Conservation (phyloP, 2,113 vertebrate genomes). For the Pimephales promelas region DNA sequence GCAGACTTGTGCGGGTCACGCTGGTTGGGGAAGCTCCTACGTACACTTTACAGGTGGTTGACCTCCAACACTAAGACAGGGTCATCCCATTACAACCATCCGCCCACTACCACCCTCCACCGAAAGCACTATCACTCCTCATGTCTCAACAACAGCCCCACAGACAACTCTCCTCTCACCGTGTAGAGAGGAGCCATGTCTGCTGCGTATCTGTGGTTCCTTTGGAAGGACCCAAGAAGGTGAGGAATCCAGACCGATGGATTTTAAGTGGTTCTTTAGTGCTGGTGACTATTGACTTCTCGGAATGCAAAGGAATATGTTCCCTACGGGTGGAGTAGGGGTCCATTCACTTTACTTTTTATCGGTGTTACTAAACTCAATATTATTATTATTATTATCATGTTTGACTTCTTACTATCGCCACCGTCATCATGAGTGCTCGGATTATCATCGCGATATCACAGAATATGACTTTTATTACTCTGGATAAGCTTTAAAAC, state of each 20-base stretch:
- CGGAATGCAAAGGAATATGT: conserved; percentile 53
- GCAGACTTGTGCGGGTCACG: conserved; percentile 46
- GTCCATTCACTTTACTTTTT: conserved; percentile 66
- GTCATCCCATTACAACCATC: conserved; percentile 27
- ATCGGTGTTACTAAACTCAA: conserved; percentile 65
- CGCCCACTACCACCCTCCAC: conserved; percentile 34
- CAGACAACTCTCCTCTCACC: conserved; percentile 50
- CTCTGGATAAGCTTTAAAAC: conserved; percentile 59
- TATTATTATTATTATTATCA: conserved; percentile 46
- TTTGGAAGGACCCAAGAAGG: conserved; percentile 31
- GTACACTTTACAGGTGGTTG: conserved; percentile 29
- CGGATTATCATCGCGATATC: conserved; percentile 44
- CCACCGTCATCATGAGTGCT: conserved; percentile 54
- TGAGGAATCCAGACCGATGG: conserved; percentile 39
- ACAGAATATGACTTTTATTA: conserved; percentile 48
- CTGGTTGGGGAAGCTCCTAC: conserved; percentile 34
- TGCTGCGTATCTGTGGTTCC: conserved; percentile 38
- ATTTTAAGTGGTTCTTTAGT: conserved; percentile 36
- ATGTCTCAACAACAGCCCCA: conserved; percentile 50
- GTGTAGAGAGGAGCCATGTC: conserved; percentile 48
- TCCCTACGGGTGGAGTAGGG: conserved; percentile 49
- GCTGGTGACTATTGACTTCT: conserved; percentile 54
- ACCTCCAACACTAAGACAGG: conserved; percentile 28
- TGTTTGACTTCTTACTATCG: conserved; percentile 43
- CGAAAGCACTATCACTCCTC: conserved; percentile 34